A percentile compares a stretch with the other conserved stretches of the same genome.
These are phyloP conservation scores for Diphyllodes magnificus DNA, from an alignment of 2,113 vertebrate species.

Conservation along the genomic window DNA sequence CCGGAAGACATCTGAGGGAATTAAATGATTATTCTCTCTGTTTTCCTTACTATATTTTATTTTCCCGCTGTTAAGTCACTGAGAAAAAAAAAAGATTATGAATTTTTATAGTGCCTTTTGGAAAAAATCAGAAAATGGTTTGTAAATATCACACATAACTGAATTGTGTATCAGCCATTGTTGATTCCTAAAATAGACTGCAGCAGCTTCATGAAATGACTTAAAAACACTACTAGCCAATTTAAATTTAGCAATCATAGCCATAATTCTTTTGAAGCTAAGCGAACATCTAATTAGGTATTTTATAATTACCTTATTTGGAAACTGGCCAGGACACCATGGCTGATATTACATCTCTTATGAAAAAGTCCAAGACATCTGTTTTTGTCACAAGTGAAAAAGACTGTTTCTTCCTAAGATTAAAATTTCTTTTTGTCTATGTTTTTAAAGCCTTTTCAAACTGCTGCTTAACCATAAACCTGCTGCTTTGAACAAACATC, in stretches of 20 bases:
- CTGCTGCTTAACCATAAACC: background rate
- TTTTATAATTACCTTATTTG: background rate
- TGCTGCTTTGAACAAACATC: background rate
- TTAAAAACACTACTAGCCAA: background rate
- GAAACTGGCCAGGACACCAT: background rate
- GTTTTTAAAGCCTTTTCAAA: background rate
- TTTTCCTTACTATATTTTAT: background rate
- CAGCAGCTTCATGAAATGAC: background rate
- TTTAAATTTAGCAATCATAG: background rate
- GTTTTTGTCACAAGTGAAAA: background rate
- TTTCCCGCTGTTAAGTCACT: background rate
- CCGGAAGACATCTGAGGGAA: background rate
- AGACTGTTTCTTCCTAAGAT: background rate
- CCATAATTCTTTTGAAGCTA: background rate
- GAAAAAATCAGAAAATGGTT: background rate
- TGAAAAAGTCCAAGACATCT: background rate
- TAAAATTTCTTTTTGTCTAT: background rate
- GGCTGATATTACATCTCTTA: background rate
- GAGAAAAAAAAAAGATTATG: rapidly evolving
- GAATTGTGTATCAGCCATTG: background rate
- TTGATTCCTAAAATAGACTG: background rate
- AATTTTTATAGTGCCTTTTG: background rate
- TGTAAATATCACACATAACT: background rate
- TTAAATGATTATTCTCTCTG: background rate
- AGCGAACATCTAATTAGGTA: background rate